Base-by-base conservation (phyloP, 2,113 vertebrate species). In the Eublepharis macularius region DNA sequence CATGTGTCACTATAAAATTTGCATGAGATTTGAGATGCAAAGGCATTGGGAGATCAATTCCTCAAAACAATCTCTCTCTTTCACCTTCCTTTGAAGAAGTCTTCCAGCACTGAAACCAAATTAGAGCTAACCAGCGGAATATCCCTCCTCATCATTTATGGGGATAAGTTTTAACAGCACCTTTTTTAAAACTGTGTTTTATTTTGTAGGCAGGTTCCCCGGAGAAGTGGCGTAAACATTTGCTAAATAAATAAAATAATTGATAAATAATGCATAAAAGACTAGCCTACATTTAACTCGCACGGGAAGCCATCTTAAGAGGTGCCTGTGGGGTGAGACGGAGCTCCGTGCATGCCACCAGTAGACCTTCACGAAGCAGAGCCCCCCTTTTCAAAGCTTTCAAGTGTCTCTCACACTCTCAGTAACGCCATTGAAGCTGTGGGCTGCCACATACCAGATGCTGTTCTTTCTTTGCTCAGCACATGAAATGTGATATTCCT, bases 41-140 rank as follows among this genome's bases (percentile, higher is more conserved):
- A 88, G 76, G 84, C 84, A 88, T 86, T 91, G 90, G 90, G 88
- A 89, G 88, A 87, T 85, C 49, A 76, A 68, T 80, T 88, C 80
- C 2, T 81, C 81, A 54, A 83, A 87, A 91, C 87, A 12, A 45
- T 45, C 10, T 43, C 8, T 45, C 41, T 29, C 21, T 74, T 9
- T 6, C 5, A 2, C n/a, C 9, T 16, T 13, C 68, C 39, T 5
- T 69, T 36, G 16, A 36, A n/a, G 29, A 43, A 29, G 72, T 74
- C 41, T 24, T 45, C 72, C 9, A 9, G 41, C 72, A 45, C 41
- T 12, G 4, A 12, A 14, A 45, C 39, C 72, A 13, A 74, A 32
- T 26, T 24, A n/a, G 36, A 41, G 69, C n/a, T n/a, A n/a, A n/a
- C n/a, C n/a, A n/a, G n/a, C n/a, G n/a, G n/a, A n/a, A n/a, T n/a